Percentiles rank a stretch among this genome's conserved stretches.
phyloP scores from a whole-genome alignment of 2,113 vertebrate species.

The Noturus placidus region DNA sequence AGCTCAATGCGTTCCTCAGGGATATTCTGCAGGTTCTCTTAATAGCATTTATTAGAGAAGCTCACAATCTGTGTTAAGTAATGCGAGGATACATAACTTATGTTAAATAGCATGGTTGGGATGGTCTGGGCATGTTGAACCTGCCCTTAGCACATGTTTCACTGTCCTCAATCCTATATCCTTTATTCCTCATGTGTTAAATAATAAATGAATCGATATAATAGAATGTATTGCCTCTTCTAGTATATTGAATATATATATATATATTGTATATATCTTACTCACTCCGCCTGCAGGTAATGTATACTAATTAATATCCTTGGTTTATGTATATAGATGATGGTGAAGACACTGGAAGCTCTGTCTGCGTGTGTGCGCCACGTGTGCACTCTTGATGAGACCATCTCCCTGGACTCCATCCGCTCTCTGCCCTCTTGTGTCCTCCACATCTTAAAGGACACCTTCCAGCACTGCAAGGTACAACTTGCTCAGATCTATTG shows the following conservation, averaged over 20 bases:
- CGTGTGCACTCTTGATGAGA: conserved; percentile 72
- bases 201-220: not conserved
- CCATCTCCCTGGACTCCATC: conserved; percentile 70
- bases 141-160: not conserved
- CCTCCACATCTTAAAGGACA: conserved; percentile 81
- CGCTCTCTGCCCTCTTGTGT: conserved; percentile 81
- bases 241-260: not conserved
- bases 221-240: not conserved
- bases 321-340: conserved; percentile 63
- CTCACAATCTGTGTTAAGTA: not conserved
- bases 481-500: not conserved
- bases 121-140: not conserved
- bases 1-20: conserved; percentile 68
- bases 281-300: not conserved
- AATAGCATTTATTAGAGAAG: not conserved
- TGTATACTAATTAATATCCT: too few relatives aligned
- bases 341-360: conserved; percentile 80
- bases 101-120: not conserved
- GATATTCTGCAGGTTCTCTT: conserved; percentile 44
- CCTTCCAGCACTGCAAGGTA: conserved; percentile 92
- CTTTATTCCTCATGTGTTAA: not conserved
- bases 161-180: not conserved
- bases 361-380: conserved; percentile 79
- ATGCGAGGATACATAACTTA: not conserved
- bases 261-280: too few relatives aligned